These are phyloP conservation scores for Heliornis fulica DNA, from an alignment of 2,113 vertebrate genomes.

Conservation along the genomic window DNA sequence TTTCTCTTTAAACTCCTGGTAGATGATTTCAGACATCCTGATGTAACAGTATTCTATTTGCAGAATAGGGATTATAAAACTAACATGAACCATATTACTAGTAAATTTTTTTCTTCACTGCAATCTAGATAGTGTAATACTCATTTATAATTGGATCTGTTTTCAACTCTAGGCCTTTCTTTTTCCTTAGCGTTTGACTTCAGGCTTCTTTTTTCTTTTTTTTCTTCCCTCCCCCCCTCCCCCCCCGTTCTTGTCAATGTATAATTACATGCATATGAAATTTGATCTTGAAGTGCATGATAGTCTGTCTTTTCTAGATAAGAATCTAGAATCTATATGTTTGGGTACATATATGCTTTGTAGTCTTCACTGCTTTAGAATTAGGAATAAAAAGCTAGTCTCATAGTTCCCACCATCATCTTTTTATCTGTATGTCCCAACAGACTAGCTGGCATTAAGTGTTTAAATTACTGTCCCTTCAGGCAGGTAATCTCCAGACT, in stretches of 20 bases:
- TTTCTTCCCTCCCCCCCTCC: background rate
- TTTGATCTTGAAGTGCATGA: background rate
- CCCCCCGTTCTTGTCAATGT: background rate
- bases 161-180: background rate
- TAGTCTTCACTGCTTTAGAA: background rate
- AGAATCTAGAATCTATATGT: too few species aligned
- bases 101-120: background rate
- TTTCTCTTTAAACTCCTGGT: background rate
- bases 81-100: background rate
- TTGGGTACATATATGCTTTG: background rate
- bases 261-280: background rate
- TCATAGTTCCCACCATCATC: background rate
- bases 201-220: background rate
- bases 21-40: background rate
- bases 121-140: background rate
- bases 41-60: background rate
- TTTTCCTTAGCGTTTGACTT: background rate
- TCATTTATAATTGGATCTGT: background rate
- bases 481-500: conserved; percentile 97
- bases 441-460: background rate
- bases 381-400: background rate
- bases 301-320: background rate
- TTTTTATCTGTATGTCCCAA: background rate
- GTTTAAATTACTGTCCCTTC: conserved; percentile 24
- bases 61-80: background rate